These are phyloP conservation scores for Sprattus sprattus DNA, from an alignment of 2,113 vertebrate species.

Conservation along the genomic window DNA sequence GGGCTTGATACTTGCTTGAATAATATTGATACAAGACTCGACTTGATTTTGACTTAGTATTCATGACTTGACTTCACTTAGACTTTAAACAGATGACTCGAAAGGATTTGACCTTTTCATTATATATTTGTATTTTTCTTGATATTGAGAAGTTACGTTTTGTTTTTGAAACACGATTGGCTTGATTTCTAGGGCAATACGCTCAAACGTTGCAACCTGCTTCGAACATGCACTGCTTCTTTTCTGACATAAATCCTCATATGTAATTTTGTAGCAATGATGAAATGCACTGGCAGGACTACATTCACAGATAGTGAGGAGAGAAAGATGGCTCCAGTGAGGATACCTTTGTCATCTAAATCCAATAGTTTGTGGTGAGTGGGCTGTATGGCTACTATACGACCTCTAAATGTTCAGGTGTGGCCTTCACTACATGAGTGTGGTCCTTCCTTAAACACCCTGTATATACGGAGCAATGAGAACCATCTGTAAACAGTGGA, in stretches of 20 bases:
- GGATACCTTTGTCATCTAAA: background rate
- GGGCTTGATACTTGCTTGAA: no score
- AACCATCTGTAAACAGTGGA: slow-evolving; percentile 13
- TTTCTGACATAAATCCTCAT: background rate
- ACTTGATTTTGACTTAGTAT: no score
- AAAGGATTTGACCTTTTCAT: no score
- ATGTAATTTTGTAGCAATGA: background rate
- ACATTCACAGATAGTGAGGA: background rate
- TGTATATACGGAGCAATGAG: background rate
- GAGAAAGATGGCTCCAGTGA: background rate
- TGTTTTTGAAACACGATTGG: no score
- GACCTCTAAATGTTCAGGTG: background rate
- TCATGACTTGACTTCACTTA: no score
- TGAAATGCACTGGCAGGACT: background rate
- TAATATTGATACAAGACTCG: no score
- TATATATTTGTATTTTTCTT: no score
- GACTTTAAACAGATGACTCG: no score
- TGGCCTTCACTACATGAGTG: background rate
- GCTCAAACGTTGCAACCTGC: no score
- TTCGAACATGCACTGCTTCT: background rate
- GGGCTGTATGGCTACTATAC: background rate
- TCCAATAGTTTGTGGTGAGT: background rate
- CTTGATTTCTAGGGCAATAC: no score
- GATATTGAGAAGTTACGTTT: no score
- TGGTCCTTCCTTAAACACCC: background rate